Conservation (phyloP, 1,140 invertebrate species). For the Procambarus clarkii region DNA sequence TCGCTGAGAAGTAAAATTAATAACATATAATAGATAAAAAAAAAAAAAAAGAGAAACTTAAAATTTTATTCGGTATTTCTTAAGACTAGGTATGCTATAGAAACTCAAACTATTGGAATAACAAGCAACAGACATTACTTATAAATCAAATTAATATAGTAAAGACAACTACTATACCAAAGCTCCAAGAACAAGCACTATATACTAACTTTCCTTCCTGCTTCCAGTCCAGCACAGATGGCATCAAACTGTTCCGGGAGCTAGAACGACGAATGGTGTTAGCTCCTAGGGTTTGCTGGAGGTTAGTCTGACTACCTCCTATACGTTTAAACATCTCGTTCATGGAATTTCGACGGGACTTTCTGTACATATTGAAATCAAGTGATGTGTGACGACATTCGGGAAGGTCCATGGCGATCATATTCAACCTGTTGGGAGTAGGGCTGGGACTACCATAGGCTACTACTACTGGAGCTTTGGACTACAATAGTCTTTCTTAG, state of each 20-base stretch:
- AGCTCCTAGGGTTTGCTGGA: conserved; percentile 6
- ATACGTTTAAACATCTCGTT: conserved; percentile 53
- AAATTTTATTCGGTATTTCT: too few species aligned
- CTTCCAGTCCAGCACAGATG: conserved; percentile 61
- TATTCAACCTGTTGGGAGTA: conserved; percentile 24
- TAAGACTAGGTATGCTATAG: too few species aligned
- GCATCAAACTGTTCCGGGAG: conserved; percentile 59
- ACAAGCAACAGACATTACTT: not conserved
- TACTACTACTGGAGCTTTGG: conserved; percentile 26
- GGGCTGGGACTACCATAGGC: not conserved
- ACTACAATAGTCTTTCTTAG: not conserved
- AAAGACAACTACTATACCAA: not conserved
- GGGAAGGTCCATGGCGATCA: conserved; percentile 29
- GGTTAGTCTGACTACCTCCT: conserved; percentile 51
- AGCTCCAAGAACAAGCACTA: not conserved
- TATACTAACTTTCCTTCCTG: conserved; percentile 50
- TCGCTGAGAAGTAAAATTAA: conserved; percentile 79
- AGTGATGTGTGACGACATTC: conserved; percentile 52
- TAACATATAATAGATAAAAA: not conserved
- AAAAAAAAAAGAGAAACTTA: too few species aligned
- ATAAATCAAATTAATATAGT: not conserved
- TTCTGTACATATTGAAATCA: conserved; percentile 41
- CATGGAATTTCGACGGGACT: conserved; percentile 67
- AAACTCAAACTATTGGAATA: too few species aligned
- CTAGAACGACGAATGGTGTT: conserved; percentile 54